A percentile compares a stretch with the other conserved stretches of the same genome.
Conservation (phyloP, 2,113 vertebrate species). For the Odocoileus virginianus region DNA sequence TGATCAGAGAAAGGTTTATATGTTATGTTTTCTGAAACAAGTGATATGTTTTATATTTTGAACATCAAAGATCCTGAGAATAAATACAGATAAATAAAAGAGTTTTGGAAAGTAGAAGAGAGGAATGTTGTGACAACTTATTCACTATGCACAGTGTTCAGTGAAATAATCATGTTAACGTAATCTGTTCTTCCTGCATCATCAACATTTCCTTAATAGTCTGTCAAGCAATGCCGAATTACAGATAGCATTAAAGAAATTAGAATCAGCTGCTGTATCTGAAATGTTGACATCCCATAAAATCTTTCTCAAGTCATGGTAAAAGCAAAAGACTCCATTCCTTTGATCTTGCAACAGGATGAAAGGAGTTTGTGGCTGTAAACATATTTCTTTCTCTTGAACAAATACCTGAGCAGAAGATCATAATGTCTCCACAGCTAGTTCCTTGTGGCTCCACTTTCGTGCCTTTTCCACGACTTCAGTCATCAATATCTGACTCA, state of each 20-base stretch:
- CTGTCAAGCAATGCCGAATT: conserved; percentile 68
- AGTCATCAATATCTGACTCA: conserved; percentile 64
- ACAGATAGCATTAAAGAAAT: conserved; percentile 63
- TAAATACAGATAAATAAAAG: conserved; percentile 12
- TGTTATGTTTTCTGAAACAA: neutral
- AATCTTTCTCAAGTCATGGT: conserved; percentile 15
- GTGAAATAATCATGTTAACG: conserved; percentile 78
- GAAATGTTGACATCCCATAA: conserved; percentile 34
- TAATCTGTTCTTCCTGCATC: conserved; percentile 74
- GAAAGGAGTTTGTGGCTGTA: conserved; percentile 29
- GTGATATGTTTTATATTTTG: neutral
- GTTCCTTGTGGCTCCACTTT: conserved; percentile 75
- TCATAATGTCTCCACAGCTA: conserved; percentile 69
- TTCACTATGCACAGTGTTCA: conserved; percentile 70
- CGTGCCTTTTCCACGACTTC: conserved; percentile 74
- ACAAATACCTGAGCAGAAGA: conserved; percentile 57
- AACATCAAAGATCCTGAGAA: neutral
- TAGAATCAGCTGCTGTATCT: conserved; percentile 52
- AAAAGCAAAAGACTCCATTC: neutral
- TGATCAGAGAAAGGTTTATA: neutral
- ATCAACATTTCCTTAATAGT: conserved; percentile 72
- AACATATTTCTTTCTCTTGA: conserved; percentile 38
- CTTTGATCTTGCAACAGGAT: neutral
- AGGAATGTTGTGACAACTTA: conserved; percentile 56
- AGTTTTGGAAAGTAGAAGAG: conserved; percentile 34